Evolutionary conservation across 2,113 vertebrate species (phyloP).

Genomic region (Serilophus lunatus): DNA sequence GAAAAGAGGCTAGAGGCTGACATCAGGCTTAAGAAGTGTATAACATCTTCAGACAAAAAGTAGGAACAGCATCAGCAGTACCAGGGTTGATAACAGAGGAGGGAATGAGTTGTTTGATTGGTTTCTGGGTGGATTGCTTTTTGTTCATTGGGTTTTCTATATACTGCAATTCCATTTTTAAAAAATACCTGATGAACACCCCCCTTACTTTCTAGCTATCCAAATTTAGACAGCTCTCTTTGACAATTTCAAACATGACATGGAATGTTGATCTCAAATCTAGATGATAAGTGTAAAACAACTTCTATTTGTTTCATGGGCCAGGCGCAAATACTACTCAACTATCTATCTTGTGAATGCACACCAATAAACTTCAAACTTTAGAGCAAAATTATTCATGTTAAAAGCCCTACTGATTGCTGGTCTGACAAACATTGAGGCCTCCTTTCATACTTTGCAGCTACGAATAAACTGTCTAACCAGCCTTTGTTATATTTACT

Average conservation of each 20-base stretch:
- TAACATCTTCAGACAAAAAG: background rate
- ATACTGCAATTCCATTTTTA: too few relatives aligned
- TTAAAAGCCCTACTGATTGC: background rate
- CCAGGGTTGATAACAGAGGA: background rate
- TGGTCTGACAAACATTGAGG: fast-evolving
- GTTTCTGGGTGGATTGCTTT: too few relatives aligned
- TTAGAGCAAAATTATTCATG: background rate
- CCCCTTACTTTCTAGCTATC: too few relatives aligned
- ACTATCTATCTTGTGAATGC: background rate
- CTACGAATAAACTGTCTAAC: background rate
- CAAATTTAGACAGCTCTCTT: too few relatives aligned
- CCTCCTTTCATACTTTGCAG: background rate
- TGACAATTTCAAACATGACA: too few relatives aligned
- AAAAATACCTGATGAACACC: too few relatives aligned
- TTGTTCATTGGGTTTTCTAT: too few relatives aligned
- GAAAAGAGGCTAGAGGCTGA: background rate
- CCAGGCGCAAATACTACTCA: background rate
- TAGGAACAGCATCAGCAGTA: background rate
- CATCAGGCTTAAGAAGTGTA: background rate
- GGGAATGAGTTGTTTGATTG: background rate
- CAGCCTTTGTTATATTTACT: background rate
- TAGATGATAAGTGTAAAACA: too few relatives aligned
- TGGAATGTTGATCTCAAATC: too few relatives aligned
- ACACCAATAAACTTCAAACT: background rate
- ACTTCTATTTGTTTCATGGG: too few relatives aligned